A percentile compares a stretch with the other conserved stretches of the same genome.
Evolutionary conservation across 2,888 invertebrate genomes (phyloP).

Genomic region (Tiliacea aurago): DNA sequence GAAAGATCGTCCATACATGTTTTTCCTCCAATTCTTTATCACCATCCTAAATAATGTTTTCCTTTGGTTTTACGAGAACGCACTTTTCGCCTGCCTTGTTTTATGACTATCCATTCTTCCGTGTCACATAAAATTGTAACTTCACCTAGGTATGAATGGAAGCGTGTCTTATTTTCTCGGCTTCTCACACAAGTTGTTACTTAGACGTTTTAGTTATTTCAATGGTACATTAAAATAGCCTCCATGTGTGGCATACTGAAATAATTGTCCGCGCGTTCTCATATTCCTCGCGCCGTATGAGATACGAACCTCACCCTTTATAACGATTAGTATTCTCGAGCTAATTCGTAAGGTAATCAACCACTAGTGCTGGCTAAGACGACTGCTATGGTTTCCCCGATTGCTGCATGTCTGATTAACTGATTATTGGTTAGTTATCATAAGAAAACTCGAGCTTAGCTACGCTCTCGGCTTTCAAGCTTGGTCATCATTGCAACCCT

Average conservation of each 20-base stretch:
- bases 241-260: constrained; percentile 1
- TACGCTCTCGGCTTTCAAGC: too few relatives aligned
- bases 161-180: constrained; percentile 46
- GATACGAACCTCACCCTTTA: not conserved
- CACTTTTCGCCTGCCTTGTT: constrained; percentile 36
- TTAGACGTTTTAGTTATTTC: constrained; percentile 11
- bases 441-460: not conserved
- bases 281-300: not conserved
- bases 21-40: constrained; percentile 9
- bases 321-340: not conserved
- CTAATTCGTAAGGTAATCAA: not conserved
- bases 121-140: constrained; percentile 42
- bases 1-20: not conserved
- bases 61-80: constrained; percentile 37
- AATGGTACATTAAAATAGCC: not conserved
- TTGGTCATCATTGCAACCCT: too few relatives aligned
- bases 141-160: constrained; percentile 22
- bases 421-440: not conserved
- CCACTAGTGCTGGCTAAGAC: not conserved
- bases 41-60: constrained; percentile 31
- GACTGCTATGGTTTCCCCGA: not conserved
- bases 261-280: not conserved
- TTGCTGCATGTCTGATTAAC: not conserved
- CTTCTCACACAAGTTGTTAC: constrained; percentile 17
- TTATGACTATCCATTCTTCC: constrained; percentile 28